phyloP scores from a whole-genome alignment of 2,888 invertebrate species.

The Agriopis aurantiaria region DNA sequence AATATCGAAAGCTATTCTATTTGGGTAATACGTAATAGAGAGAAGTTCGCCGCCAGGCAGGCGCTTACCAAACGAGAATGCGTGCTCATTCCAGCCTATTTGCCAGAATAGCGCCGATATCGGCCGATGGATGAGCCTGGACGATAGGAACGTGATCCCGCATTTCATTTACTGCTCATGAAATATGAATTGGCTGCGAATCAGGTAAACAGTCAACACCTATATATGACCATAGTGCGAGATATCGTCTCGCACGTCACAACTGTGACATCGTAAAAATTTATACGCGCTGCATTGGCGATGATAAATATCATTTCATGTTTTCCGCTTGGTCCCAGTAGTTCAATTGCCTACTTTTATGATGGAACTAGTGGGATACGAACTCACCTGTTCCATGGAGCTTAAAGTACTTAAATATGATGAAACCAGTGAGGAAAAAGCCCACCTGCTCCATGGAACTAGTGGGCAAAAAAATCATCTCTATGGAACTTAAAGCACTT shows the following conservation, averaged over 20 bases:
- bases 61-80: slow-evolving; percentile 66
- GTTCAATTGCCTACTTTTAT: too few species aligned
- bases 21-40: slow-evolving; percentile 71
- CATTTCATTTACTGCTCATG: slow-evolving; percentile 66
- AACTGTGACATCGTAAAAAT: slow-evolving; percentile 24
- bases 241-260: slow-evolving; percentile 28
- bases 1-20: slow-evolving; percentile 71
- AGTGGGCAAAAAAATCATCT: too few species aligned
- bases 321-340: neutral
- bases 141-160: slow-evolving; percentile 67
- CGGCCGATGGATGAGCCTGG: slow-evolving; percentile 64
- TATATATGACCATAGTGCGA: slow-evolving; percentile 12
- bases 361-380: too few species aligned
- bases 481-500: too few species aligned
- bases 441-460: too few species aligned
- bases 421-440: too few species aligned
- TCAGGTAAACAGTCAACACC: slow-evolving; percentile 38
- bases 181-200: slow-evolving; percentile 50
- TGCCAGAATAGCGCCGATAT: slow-evolving; percentile 68
- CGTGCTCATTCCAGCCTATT: slow-evolving; percentile 69
- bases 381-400: too few species aligned
- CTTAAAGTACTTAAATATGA: too few species aligned
- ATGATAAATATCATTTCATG: too few species aligned
- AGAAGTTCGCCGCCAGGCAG: slow-evolving; percentile 74
- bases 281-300: neutral